phyloP scores from a whole-genome alignment of 2,113 vertebrate genomes.

The Probosciger aterrimus region DNA sequence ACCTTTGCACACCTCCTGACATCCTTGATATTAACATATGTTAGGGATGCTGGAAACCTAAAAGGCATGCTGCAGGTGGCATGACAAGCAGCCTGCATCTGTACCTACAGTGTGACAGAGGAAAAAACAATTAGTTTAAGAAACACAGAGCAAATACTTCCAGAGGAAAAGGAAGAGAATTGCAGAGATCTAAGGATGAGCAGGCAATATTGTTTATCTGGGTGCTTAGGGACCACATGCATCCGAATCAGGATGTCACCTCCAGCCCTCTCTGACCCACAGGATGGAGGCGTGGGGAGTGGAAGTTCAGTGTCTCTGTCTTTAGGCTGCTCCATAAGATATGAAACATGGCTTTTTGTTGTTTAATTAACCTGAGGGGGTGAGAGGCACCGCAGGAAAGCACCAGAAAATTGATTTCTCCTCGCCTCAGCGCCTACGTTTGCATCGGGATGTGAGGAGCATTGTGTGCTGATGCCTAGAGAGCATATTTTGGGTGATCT shows the following conservation, averaged over 20 bases:
- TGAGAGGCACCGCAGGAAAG: neutral
- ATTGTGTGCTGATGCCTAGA: neutral
- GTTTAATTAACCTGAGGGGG: neutral
- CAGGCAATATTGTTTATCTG: neutral
- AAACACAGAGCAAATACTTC: neutral
- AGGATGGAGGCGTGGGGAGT: accelerated
- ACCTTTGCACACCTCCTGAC: neutral
- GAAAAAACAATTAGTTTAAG: neutral
- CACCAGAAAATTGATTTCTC: neutral
- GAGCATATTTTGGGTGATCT: neutral
- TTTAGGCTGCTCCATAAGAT: neutral
- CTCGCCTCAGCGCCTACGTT: neutral
- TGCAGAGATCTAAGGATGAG: accelerated
- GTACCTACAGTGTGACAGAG: neutral
- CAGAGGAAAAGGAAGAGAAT: neutral
- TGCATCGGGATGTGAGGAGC: neutral
- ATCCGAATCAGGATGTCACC: neutral
- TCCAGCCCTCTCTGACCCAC: neutral
- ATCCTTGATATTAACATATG: neutral
- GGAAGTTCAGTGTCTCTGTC: neutral
- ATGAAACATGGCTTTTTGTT: neutral
- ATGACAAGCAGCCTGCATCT: neutral
- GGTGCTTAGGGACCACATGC: accelerated
- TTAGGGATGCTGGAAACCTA: neutral
- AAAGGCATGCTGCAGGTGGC: neutral